A percentile compares a stretch with the other conserved stretches of the same genome.
These are phyloP conservation scores for Aptenodytes forsteri DNA, from an alignment of 2,113 vertebrate genomes.

Conservation along the genomic window DNA sequence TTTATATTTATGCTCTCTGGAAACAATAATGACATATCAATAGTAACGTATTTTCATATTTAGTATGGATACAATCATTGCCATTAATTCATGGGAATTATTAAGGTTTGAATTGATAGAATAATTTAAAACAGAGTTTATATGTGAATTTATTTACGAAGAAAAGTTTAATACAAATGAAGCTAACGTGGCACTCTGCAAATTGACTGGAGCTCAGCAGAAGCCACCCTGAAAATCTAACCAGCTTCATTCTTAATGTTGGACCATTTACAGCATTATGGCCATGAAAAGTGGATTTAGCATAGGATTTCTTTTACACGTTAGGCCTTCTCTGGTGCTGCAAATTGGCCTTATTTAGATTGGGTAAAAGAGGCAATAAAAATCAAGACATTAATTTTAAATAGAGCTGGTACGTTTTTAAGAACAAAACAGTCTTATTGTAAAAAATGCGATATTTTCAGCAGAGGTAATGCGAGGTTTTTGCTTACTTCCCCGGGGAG, in stretches of 20 bases:
- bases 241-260: background rate
- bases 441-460: fast-evolving
- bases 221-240: background rate
- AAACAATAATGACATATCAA: background rate
- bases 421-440: background rate
- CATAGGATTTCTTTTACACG: fast-evolving
- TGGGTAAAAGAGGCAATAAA: background rate
- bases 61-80: background rate
- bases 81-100: background rate
- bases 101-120: background rate
- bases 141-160: background rate
- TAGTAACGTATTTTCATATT: background rate
- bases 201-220: background rate
- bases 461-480: too few species aligned
- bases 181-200: background rate
- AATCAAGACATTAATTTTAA: background rate
- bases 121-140: background rate
- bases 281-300: background rate
- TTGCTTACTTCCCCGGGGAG: background rate
- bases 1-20: background rate
- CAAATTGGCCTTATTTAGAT: background rate
- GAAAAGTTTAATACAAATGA: background rate
- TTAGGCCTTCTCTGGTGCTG: background rate
- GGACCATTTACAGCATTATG: background rate
- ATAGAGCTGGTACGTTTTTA: background rate